Conservation (phyloP, 2,113 vertebrate genomes). For the Aphyosemion australe region DNA sequence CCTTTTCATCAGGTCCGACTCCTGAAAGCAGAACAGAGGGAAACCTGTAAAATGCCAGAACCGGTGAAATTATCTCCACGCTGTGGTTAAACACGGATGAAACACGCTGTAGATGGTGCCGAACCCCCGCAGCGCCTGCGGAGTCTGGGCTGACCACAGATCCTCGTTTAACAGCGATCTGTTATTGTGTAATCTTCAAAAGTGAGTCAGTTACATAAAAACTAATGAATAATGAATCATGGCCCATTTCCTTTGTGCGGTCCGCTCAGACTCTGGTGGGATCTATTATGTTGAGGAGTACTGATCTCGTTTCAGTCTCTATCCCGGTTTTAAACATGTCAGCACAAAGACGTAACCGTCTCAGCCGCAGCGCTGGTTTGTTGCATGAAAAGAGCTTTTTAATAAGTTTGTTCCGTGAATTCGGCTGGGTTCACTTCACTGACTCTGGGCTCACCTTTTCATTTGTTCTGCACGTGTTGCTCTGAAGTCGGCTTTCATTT, state of each 20-base stretch:
- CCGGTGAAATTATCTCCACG: not conserved
- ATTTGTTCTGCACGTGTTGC: constrained; percentile 4
- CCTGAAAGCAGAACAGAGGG: not conserved
- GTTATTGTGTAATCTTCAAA: constrained; percentile 60
- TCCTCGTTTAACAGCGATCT: constrained; percentile 46
- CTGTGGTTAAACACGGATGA: not conserved
- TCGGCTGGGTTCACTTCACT: not conserved
- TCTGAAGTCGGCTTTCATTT: constrained; percentile 2
- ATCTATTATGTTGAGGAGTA: constrained; percentile 60
- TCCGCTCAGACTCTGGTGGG: constrained; percentile 20
- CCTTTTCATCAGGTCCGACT: constrained; percentile 47
- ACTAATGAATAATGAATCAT: constrained; percentile 69
- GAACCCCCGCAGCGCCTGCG: not conserved
- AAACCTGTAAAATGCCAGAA: constrained; percentile 23
- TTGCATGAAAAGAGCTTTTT: constrained; percentile 11
- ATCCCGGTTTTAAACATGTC: constrained; percentile 56
- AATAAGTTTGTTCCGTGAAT: constrained; percentile 22
- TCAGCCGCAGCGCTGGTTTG: constrained; percentile 42
- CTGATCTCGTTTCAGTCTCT: constrained; percentile 50
- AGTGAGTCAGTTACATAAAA: constrained; percentile 67
- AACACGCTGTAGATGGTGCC: constrained; percentile 1
- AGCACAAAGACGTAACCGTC: constrained; percentile 55
- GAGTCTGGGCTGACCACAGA: constrained; percentile 12
- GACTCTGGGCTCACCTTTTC: constrained; percentile 22
- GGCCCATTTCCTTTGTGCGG: constrained; percentile 48